Percentiles rank a stretch among this genome's conserved stretches.
Conservation (phyloP, 2,113 vertebrate genomes). For the Gymnogyps californianus region DNA sequence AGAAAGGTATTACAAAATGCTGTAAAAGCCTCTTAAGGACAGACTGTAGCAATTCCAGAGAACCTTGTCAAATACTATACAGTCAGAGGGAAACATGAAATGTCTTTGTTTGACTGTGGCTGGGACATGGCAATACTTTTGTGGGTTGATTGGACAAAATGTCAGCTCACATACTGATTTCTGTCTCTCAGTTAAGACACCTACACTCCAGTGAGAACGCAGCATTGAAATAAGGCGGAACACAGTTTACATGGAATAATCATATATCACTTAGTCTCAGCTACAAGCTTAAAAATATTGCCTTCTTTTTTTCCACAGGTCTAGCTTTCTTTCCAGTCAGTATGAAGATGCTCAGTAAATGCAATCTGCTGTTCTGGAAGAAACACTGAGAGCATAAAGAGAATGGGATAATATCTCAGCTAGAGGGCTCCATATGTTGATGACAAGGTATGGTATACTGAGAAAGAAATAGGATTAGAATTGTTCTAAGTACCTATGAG, state of each 20-base stretch:
- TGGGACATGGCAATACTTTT: background rate
- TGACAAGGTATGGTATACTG: slow-evolving; percentile 17
- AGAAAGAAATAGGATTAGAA: slow-evolving; percentile 46
- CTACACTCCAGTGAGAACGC: background rate
- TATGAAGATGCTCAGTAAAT: slow-evolving; percentile 17
- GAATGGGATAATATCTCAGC: slow-evolving; percentile 54
- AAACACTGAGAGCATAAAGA: slow-evolving; percentile 23
- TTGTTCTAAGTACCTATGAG: slow-evolving; percentile 43
- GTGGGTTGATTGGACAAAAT: background rate
- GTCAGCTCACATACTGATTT: background rate
- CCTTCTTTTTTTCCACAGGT: background rate
- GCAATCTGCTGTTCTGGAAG: slow-evolving; percentile 28
- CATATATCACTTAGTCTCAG: background rate
- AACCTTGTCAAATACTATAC: background rate
- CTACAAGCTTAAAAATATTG: background rate
- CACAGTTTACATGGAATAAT: background rate
- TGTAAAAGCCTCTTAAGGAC: background rate
- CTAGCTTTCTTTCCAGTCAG: background rate
- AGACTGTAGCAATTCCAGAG: background rate
- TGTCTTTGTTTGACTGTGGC: background rate
- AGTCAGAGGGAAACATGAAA: background rate
- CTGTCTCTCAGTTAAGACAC: background rate
- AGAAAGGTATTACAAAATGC: background rate
- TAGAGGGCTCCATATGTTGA: slow-evolving; percentile 55
- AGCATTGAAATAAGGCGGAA: background rate